Evolutionary conservation across 1,140 invertebrate species (phyloP), one percentile per base, ranked within the genome.

Genomic region (Lasioglossum baleicum): DNA sequence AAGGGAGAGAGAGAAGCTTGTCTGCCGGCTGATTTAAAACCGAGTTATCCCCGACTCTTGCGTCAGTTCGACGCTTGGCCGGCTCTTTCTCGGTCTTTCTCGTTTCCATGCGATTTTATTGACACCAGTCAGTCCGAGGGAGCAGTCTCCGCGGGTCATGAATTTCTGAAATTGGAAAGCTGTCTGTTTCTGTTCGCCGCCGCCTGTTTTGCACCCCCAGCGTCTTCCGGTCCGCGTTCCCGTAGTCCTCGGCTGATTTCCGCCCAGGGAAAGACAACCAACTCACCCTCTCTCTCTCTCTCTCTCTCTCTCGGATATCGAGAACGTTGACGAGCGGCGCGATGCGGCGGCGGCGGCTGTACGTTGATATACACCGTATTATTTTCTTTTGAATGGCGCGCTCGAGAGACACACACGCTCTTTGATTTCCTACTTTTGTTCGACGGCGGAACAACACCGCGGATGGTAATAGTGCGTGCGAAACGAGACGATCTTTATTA

Each of bases 51-150:
- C 64, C 8, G 78, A 68, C 64, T 80, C 61, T 51, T 53, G 1
- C 64, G 63, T 80, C 48, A 35, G 40, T 60, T 67, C 42, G 40
- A 68, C 68, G 17, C 10, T 51, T 26, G 5, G 35, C 53, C 22
- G 42, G 20, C 40, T 17, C n/a, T 20, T 15, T 17, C 2, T 48
- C 1, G 2, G 2, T 15, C 13, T 66, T 74, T 26, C 63, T 65
- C 70, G 17, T 95, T 67, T 67, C 75, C 51, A 66, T 75, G 61
- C 67, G 15, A 82, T 95, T 94, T 88, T 94, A 94, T 71, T 94
- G 89, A 87, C 94, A 91, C 72, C 95, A 94, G 87, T 95, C 94
- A 42, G 94, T 94, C 83, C 94, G 94, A 53, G 51, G 13, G 15
- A 53, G 42, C 20, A 61, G 63, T 65, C 56, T 70, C 68, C 68